phyloP scores from a whole-genome alignment of 2,113 vertebrate species.

The Platysteira castanea region DNA sequence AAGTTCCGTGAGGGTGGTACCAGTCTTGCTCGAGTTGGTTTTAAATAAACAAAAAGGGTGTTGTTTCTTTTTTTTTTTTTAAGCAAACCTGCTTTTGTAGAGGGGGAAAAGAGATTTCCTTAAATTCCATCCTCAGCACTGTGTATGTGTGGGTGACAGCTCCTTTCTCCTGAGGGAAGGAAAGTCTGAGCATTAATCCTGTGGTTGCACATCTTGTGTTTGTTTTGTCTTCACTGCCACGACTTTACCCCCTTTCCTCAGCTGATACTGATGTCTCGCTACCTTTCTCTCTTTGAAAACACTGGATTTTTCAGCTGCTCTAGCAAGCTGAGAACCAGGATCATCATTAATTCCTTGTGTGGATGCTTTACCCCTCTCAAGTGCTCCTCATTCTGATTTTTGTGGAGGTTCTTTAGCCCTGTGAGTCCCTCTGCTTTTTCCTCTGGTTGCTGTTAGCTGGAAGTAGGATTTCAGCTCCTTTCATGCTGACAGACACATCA shows the following conservation, averaged over 20 bases:
- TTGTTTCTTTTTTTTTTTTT: not conserved
- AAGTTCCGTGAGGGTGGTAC: not conserved
- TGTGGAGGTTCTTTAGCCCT: not conserved
- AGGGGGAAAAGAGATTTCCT: not conserved
- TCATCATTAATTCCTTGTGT: not conserved
- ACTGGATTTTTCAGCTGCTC: not conserved
- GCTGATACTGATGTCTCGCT: not conserved
- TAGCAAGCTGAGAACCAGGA: not conserved
- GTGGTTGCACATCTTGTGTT: not conserved
- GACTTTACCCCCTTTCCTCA: not conserved
- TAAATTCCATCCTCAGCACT: not conserved
- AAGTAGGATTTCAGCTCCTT: not conserved
- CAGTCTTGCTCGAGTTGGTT: not conserved
- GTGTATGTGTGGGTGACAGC: not conserved
- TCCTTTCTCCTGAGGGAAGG: not conserved
- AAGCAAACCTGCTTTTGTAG: not conserved
- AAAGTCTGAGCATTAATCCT: not conserved
- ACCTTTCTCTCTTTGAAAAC: not conserved
- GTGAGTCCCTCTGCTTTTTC: accelerated
- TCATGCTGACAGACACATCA: not conserved
- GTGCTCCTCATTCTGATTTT: not conserved
- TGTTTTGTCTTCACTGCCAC: not conserved
- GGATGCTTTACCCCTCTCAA: not conserved
- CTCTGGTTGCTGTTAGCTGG: not conserved
- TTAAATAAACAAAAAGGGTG: not conserved